These are phyloP conservation scores for Tyrophagus putrescentiae DNA, from an alignment of 1,140 invertebrate genomes.

Conservation along the genomic window DNA sequence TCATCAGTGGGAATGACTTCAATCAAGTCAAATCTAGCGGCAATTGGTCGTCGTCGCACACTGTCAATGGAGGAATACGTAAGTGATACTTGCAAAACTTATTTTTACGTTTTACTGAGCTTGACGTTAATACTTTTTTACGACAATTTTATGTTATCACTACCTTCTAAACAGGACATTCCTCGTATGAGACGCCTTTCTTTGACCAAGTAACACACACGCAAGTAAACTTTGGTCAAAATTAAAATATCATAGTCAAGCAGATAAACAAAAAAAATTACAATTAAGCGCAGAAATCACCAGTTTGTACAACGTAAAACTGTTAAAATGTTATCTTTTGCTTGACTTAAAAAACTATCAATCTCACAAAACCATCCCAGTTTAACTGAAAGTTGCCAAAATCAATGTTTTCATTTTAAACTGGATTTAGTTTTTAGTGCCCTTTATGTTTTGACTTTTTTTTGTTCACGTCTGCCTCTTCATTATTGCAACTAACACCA, in stretches of 20 bases:
- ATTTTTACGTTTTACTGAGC: neutral
- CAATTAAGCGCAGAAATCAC: no score
- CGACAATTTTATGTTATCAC: neutral
- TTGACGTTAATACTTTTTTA: neutral
- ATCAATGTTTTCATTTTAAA: no score
- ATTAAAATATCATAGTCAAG: neutral
- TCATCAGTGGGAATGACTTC: conserved; percentile 23
- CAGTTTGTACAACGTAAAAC: no score
- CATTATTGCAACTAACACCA: no score
- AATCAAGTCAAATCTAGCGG: conserved; percentile 25
- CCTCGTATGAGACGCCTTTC: conserved; percentile 27
- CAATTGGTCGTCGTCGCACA: conserved; percentile 29
- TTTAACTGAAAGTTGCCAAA: no score
- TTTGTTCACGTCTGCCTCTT: no score
- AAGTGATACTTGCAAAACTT: neutral
- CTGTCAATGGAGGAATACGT: conserved; percentile 31
- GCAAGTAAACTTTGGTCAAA: neutral
- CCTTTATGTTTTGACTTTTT: no score
- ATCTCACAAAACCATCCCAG: no score
- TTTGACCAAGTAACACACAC: conserved; percentile 22
- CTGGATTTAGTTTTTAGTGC: no score
- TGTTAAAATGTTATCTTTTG: no score
- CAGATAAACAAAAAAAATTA: neutral
- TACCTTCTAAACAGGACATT: conserved; percentile 21
- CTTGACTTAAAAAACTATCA: no score